A percentile compares a stretch with the other conserved stretches of the same genome.
These are phyloP conservation scores for Cydia pomonella DNA, from an alignment of 1,140 invertebrate species.

Conservation along the genomic window DNA sequence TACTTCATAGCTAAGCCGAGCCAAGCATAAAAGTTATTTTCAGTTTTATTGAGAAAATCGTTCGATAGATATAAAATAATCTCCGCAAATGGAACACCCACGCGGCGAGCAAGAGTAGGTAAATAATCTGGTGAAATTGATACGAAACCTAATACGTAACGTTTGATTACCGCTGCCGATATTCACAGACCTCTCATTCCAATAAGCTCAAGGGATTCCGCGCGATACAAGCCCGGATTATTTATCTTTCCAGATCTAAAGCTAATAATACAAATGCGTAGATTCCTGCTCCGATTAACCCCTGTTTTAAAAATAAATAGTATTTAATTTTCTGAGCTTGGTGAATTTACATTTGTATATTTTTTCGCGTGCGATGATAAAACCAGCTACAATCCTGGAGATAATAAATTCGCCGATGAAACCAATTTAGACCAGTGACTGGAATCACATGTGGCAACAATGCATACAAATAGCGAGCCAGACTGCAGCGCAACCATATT, in stretches of 20 bases:
- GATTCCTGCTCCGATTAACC: not conserved
- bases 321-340: too few relatives aligned
- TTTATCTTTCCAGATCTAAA: slow-evolving; percentile 9
- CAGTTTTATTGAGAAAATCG: slow-evolving; percentile 23
- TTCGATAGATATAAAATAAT: slow-evolving; percentile 24
- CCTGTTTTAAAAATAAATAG: not conserved
- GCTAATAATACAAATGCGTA: not conserved
- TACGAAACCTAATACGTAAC: slow-evolving; percentile 22
- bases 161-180: slow-evolving; percentile 29
- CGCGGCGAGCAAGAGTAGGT: slow-evolving; percentile 13
- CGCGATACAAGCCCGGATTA: not conserved
- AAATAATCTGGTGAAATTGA: slow-evolving; percentile 28
- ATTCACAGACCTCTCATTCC: not conserved
- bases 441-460: slow-evolving; percentile 1
- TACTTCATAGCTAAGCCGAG: not conserved
- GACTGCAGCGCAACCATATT: not conserved
- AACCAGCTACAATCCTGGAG: not conserved
- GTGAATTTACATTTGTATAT: not conserved
- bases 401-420: not conserved
- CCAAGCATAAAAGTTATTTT: slow-evolving; percentile 6
- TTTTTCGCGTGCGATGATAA: not conserved
- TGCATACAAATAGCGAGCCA: slow-evolving; percentile 7
- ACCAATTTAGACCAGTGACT: not conserved
- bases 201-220: slow-evolving; percentile 4
- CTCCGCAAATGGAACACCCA: slow-evolving; percentile 16